These are phyloP conservation scores for Microhierax caerulescens DNA, from an alignment of 2,797 vertebrate genomes.

Conservation along the genomic window DNA sequence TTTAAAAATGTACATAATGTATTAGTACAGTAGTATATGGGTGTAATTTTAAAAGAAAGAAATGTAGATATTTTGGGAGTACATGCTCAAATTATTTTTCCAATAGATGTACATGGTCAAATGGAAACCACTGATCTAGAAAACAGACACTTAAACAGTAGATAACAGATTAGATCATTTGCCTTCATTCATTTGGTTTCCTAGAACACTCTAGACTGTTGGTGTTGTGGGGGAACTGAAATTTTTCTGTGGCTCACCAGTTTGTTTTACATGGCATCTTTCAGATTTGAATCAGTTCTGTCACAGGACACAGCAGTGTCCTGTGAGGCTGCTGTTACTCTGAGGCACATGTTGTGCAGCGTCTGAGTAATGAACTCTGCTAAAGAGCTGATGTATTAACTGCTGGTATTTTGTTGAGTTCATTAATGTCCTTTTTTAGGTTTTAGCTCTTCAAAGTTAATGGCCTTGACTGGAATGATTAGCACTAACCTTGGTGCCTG, in stretches of 20 bases:
- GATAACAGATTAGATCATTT: neutral
- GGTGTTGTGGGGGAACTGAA: neutral
- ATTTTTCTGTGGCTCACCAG: neutral
- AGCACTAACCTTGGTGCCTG: conserved; percentile 18
- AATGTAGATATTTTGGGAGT: neutral
- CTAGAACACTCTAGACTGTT: neutral
- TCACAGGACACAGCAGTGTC: neutral
- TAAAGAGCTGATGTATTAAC: neutral
- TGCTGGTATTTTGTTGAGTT: neutral
- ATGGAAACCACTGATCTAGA: neutral
- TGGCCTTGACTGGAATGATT: conserved; percentile 24
- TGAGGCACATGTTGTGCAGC: neutral
- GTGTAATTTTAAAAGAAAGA: neutral
- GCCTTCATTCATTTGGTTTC: fast-evolving
- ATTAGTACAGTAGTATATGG: neutral
- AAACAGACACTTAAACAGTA: neutral
- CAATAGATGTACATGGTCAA: fast-evolving
- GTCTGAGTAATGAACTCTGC: neutral
- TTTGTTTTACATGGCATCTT: neutral
- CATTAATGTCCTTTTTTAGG: neutral
- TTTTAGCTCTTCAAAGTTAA: conserved; percentile 45
- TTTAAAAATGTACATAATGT: neutral
- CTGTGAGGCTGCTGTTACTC: neutral
- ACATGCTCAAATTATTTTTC: neutral
- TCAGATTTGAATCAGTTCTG: neutral